phyloP scores from a whole-genome alignment of 2,797 vertebrate species.

The Coilia nasus region DNA sequence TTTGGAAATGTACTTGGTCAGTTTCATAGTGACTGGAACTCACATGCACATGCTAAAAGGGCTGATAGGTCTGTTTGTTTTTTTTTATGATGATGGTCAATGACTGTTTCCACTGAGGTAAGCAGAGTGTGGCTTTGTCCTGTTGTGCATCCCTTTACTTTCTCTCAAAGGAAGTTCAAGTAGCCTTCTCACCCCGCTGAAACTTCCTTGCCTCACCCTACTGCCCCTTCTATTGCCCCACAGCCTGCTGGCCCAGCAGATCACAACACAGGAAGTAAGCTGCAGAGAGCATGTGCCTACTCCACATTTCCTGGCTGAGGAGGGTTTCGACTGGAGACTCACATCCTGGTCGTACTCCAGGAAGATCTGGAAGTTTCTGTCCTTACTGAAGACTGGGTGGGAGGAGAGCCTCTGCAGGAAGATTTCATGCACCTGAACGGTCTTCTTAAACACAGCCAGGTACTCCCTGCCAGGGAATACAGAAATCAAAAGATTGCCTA shows the following conservation, averaged over 20 bases:
- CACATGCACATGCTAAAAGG: neutral
- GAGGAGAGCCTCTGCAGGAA: constrained; percentile 93
- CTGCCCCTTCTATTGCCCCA: constrained; percentile 28
- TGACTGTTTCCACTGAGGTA: constrained; percentile 62
- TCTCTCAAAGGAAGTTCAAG: neutral
- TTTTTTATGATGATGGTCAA: constrained; percentile 11
- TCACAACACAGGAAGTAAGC: constrained; percentile 46
- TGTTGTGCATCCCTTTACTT: constrained; percentile 46
- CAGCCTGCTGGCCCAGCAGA: constrained; percentile 42
- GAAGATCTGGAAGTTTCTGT: constrained; percentile 97
- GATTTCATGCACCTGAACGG: constrained; percentile 94
- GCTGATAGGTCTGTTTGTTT: neutral
- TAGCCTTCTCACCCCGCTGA: neutral
- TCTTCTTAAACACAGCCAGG: constrained; percentile 98
- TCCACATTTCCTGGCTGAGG: constrained; percentile 46
- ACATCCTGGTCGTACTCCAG: constrained; percentile 98
- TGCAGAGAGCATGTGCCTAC: constrained; percentile 13
- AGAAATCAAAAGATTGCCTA: neutral
- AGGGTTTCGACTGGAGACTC: constrained; percentile 64
- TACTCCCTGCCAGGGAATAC: constrained; percentile 76
- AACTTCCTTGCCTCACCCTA: constrained; percentile 21
- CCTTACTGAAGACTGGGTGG: constrained; percentile 91
- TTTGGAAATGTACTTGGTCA: neutral
- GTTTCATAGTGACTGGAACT: neutral
- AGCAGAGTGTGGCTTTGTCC: constrained; percentile 70